These are phyloP conservation scores for Chrosomus eos DNA, from an alignment of 2,797 vertebrate species.

Conservation along the genomic window DNA sequence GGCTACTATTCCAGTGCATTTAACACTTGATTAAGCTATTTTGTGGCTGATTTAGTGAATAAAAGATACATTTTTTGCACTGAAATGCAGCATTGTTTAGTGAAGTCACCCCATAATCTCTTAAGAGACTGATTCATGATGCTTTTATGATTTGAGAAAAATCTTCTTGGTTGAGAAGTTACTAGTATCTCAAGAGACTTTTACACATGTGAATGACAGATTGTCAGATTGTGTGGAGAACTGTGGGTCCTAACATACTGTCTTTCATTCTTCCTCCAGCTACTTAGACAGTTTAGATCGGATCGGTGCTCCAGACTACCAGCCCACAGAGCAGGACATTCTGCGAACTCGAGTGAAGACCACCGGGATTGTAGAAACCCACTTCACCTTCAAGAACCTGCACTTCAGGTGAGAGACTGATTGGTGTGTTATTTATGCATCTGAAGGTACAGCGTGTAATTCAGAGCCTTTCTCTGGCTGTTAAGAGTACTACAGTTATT, in stretches of 20 bases:
- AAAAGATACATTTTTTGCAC: neutral
- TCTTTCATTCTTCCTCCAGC: conserved; percentile 70
- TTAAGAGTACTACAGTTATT: conserved; percentile 39
- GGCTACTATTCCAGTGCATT: neutral
- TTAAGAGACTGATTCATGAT: neutral
- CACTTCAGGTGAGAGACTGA: conserved; percentile 83
- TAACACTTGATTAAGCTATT: neutral
- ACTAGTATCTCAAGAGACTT: neutral
- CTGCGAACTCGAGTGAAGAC: conserved; percentile 91
- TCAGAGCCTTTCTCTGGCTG: conserved; percentile 33
- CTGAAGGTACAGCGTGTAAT: neutral
- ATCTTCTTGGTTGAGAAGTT: neutral
- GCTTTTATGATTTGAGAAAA: neutral
- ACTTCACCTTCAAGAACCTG: conserved; percentile 92
- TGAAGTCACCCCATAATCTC: neutral
- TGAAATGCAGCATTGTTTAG: neutral
- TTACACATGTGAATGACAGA: neutral
- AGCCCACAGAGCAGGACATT: conserved; percentile 91
- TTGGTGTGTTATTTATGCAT: conserved; percentile 14
- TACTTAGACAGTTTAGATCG: conserved; percentile 93
- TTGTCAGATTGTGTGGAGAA: neutral
- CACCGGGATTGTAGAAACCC: conserved; percentile 91
- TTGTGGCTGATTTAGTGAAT: neutral
- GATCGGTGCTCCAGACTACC: conserved; percentile 86
- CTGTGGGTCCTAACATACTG: neutral